Evolutionary conservation across 1,140 invertebrate species (phyloP), one percentile per base, ranked within the genome.

Genomic region (Bombus pascuorum): DNA sequence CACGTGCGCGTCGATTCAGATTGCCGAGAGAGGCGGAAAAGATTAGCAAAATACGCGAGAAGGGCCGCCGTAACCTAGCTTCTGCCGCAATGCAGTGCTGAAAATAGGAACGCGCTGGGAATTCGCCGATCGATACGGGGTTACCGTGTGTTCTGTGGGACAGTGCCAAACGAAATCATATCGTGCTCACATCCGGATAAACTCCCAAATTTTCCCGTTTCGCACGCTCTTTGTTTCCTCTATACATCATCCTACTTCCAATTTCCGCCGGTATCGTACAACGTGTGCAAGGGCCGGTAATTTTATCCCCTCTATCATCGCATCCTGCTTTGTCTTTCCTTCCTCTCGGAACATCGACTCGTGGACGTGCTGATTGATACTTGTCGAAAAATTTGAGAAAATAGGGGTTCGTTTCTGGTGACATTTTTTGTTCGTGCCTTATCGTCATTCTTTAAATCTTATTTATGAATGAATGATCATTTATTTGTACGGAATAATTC

Each of bases 51-150:
- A 57, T 39, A 76, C 66, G 34, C 34, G 81, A 78, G 65, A 89
- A 70, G 78, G 70, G 75, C 71, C 80, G 76, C 37, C 65, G 81
- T 93, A 91, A 92, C 87, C 88, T 92, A 87, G 80, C 78, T 85
- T 80, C 83, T 91, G 79, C 62, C 92, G 92, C 92, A 93, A 90
- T 91, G 92, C 92, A 82, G 91, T 85, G 91, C 88, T 85, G 88
- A 91, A 94, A 93, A 93, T 93, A 91, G 90, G 89, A 91, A 79
- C 79, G 74, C 86, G 34, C 79, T 59, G 70, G 65, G 78, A 59
- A 84, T 59, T 44, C 77, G 34, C 32, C 88, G 92, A 93, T 93
- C 92, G 85, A 93, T 93, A 93, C 70, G 57, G 25, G 22, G 59
- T 62, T 62, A 28, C 28, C 37, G 66, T 66, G 32, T 59, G 42